These are phyloP conservation scores for Paramisgurnus dabryanus DNA, from an alignment of 2,113 vertebrate genomes.

Conservation along the genomic window DNA sequence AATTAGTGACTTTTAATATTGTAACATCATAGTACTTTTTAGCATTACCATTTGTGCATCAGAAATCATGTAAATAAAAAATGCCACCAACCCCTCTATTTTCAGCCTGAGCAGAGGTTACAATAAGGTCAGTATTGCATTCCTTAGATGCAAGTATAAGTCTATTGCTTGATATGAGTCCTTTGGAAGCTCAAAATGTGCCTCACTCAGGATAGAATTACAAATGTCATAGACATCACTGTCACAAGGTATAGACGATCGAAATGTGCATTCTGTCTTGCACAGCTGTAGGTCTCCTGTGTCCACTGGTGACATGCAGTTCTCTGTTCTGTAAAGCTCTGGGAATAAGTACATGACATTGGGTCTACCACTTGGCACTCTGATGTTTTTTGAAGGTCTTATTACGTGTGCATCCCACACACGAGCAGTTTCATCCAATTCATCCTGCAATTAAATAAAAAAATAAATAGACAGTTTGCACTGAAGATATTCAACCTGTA, in stretches of 20 bases:
- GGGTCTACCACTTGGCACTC: background rate
- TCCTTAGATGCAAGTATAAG: background rate
- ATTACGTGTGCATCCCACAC: slow-evolving; percentile 38
- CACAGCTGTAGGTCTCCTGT: background rate
- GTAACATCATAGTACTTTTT: too few relatives aligned
- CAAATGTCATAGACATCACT: background rate
- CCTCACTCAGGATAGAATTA: background rate
- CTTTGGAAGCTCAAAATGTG: background rate
- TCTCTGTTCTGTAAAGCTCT: background rate
- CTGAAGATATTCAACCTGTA: too few relatives aligned
- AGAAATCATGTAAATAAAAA: too few relatives aligned
- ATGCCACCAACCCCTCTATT: too few relatives aligned
- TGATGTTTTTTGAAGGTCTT: too few relatives aligned
- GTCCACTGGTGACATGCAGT: background rate
- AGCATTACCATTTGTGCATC: too few relatives aligned
- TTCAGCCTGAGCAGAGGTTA: too few relatives aligned
- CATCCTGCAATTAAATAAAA: slow-evolving; percentile 29
- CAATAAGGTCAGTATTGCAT: background rate
- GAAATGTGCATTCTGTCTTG: background rate
- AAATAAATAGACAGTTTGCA: too few relatives aligned
- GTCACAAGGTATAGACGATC: background rate
- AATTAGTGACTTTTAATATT: too few relatives aligned
- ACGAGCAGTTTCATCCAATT: slow-evolving; percentile 46
- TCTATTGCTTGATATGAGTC: background rate
- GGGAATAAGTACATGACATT: background rate